Evolutionary conservation across 2,888 invertebrate genomes (phyloP), one percentile per base, ranked within the genome.

Genomic region (Linnaemya tessellans): DNA sequence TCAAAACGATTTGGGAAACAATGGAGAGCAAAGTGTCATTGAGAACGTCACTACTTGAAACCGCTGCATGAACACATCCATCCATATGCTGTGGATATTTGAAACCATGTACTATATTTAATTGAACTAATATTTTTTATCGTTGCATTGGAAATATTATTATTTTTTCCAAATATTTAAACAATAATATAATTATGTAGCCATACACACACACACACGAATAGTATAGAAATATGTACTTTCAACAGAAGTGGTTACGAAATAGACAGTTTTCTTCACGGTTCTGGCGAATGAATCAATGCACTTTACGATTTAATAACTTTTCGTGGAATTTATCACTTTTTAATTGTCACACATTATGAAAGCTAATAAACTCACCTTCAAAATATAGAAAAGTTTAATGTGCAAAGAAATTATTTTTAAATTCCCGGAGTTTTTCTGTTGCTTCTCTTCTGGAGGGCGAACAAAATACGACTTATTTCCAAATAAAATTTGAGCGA

Each of bases 401-500:
- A 41, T 58, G 20, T 78, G 74, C 62, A 68, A 62, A 80, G 56
- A 62, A 41, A 51, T 88, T 88, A 88, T 87, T 88, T 85, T 80
- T 11, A 11, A 30, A 87, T 87, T 87, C 87, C 87, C 84, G 87
- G 86, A 86, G 79, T 84, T 83, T 77, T 85, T 67, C 85, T 87
- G 86, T 86, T 87, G 89, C 91, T 90, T 88, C 88, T 91, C 89
- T 89, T 90, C 92, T 92, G 91, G 92, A 92, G 89, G 88, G 88
- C 89, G 89, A 88, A 87, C 90, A 88, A 84, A 88, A 86, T 87
- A 89, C 90, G 89, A 88, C 88, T 88, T 86, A 65, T 79, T 82
- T 85, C 82, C 82, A 85, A 85, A 84, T 84, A 80, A 81, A 79
- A 49, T 80, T 18, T 70, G 9, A 67, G 43, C 62, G 68, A 84